A percentile compares a stretch with the other conserved stretches of the same genome.
Conservation (phyloP, 2,797 vertebrate genomes). For the Gastrophryne carolinensis region DNA sequence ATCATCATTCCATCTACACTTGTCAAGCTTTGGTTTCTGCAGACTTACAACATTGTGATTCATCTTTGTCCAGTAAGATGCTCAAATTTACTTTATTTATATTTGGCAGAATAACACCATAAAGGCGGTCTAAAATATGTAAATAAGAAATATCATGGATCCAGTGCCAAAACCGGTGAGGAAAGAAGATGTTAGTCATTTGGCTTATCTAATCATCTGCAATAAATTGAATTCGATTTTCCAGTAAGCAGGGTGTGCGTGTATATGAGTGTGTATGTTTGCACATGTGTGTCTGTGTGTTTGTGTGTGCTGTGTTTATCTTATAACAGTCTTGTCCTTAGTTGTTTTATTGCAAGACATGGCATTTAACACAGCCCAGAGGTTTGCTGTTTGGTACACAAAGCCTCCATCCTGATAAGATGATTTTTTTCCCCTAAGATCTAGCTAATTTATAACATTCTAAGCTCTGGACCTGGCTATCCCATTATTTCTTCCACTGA, state of each 20-base stretch:
- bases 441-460: constrained; percentile 62
- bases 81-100: constrained; percentile 14
- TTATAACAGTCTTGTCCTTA: constrained; percentile 63
- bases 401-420: constrained; percentile 71
- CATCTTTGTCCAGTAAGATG: not conserved
- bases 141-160: constrained; percentile 14
- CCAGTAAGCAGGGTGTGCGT: constrained; percentile 61
- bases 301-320: constrained; percentile 64
- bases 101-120: not conserved
- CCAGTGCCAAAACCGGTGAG: not conserved
- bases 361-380: constrained; percentile 78
- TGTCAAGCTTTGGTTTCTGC: not conserved
- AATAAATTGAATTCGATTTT: constrained; percentile 55
- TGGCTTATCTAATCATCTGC: constrained; percentile 42
- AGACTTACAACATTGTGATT: not conserved
- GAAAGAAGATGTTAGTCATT: not conserved
- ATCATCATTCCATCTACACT: not conserved
- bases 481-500: constrained; percentile 62
- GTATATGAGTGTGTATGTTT: too few species aligned
- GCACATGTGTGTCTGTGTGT: not conserved
- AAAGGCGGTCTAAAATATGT: not conserved
- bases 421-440: constrained; percentile 58
- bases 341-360: constrained; percentile 73
- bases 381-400: constrained; percentile 71
- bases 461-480: constrained; percentile 48